These are phyloP conservation scores for Dolichopus griseipennis DNA, from an alignment of 2,888 invertebrate genomes.

Conservation along the genomic window DNA sequence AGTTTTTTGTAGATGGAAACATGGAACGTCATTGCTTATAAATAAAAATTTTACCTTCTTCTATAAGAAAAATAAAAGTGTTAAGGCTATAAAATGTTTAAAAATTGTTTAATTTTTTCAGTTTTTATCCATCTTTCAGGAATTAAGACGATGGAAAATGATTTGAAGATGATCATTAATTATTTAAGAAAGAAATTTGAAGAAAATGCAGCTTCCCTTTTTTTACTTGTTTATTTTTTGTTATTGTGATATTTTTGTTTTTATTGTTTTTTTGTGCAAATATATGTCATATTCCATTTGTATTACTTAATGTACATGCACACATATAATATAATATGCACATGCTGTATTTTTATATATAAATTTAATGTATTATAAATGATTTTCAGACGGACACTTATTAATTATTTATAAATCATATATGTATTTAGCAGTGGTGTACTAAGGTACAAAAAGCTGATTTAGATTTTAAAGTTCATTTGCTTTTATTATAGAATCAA, in stretches of 20 bases:
- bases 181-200: not conserved
- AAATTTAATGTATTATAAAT: not conserved
- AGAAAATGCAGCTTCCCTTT: not conserved
- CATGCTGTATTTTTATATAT: not conserved
- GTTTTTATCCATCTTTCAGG: not conserved
- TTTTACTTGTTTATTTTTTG: not conserved
- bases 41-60: not conserved
- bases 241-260: too few species aligned
- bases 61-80: not conserved
- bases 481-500: too few species aligned
- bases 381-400: constrained; percentile 11
- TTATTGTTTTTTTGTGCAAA: not conserved
- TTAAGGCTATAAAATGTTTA: constrained; percentile 3
- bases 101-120: not conserved
- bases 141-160: not conserved
- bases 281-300: not conserved
- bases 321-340: not conserved
- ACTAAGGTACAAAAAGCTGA: too few species aligned
- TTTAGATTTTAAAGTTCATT: too few species aligned
- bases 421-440: too few species aligned
- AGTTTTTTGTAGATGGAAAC: too few species aligned
- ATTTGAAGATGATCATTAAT: constrained; percentile 3
- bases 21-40: too few species aligned
- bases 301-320: not conserved
- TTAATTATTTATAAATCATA: not conserved